Evolutionary conservation across 2,797 vertebrate genomes (phyloP).

Genomic region (Anisognathus igniventris): DNA sequence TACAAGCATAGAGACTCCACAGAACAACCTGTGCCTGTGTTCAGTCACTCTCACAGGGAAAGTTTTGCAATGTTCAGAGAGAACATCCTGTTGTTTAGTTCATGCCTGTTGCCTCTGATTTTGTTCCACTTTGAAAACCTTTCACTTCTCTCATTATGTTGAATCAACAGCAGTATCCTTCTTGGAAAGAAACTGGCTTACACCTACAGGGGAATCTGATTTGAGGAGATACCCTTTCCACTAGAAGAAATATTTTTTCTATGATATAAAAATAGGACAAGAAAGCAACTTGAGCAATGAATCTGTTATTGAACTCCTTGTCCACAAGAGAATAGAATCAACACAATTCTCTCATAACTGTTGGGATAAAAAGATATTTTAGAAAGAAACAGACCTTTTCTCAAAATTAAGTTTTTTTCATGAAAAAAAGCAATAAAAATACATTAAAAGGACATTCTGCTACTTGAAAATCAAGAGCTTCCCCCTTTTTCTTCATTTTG

Average conservation of each 20-base stretch:
- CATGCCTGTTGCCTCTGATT: not conserved
- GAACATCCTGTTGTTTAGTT: not conserved
- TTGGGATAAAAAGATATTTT: not conserved
- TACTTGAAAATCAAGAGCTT: not conserved
- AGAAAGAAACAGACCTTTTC: not conserved
- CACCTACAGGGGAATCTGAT: not conserved
- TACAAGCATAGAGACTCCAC: not conserved
- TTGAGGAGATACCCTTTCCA: not conserved
- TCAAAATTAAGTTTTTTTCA: not conserved
- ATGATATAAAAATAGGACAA: not conserved
- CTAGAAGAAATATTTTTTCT: not conserved
- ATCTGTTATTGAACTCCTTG: not conserved
- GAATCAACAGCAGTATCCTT: not conserved
- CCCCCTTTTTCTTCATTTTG: not conserved
- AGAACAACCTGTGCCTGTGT: not conserved
- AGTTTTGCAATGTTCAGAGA: not conserved
- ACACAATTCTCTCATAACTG: not conserved
- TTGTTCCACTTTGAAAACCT: not conserved
- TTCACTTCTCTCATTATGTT: not conserved
- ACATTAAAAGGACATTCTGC: not conserved
- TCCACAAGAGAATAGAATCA: not conserved
- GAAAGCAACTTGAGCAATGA: not conserved
- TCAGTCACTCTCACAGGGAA: fast-evolving
- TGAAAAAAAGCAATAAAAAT: not conserved
- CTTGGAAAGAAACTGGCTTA: not conserved